Conservation (phyloP, 2,888 invertebrate genomes). For the Ophion ventricosus region DNA sequence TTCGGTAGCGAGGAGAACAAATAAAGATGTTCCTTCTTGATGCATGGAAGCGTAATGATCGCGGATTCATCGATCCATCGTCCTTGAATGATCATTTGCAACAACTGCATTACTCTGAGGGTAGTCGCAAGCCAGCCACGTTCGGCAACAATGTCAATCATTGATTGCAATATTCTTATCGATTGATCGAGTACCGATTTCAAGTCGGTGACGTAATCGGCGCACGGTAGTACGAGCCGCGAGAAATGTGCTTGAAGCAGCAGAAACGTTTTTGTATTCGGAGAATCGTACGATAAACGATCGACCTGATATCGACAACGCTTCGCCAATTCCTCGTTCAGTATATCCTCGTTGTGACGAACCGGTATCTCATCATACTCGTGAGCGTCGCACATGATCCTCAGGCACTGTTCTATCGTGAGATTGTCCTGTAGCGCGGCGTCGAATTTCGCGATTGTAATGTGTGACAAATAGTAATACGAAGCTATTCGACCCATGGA, state of each 20-base stretch:
- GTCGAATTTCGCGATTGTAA: slow-evolving; percentile 94
- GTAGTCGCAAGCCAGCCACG: slow-evolving; percentile 94
- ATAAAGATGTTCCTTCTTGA: slow-evolving; percentile 87
- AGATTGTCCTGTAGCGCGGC: slow-evolving; percentile 87
- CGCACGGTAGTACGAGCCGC: slow-evolving; percentile 91
- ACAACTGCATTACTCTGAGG: slow-evolving; percentile 89
- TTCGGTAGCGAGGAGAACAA: slow-evolving; percentile 83
- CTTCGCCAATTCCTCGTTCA: slow-evolving; percentile 95
- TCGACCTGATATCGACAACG: slow-evolving; percentile 90
- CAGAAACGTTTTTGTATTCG: slow-evolving; percentile 96
- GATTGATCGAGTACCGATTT: slow-evolving; percentile 99
- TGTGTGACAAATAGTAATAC: slow-evolving; percentile 97
- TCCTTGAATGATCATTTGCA: slow-evolving; percentile 97
- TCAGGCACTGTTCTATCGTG: slow-evolving; percentile 89
- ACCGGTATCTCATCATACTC: slow-evolving; percentile 98
- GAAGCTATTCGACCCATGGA: slow-evolving; percentile 96
- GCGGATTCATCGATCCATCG: slow-evolving; percentile 92
- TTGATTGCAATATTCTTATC: slow-evolving; percentile 96
- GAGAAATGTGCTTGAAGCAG: slow-evolving; percentile 97
- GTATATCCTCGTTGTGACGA: slow-evolving; percentile 97
- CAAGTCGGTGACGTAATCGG: slow-evolving; percentile 97
- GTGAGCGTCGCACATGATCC: slow-evolving; percentile 92
- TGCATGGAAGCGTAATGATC: slow-evolving; percentile 90
- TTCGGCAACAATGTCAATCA: slow-evolving; percentile 97
- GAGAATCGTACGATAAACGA: slow-evolving; percentile 91